Base-by-base conservation (phyloP, 2,113 vertebrate species). In the Bambusicola thoracicus region DNA sequence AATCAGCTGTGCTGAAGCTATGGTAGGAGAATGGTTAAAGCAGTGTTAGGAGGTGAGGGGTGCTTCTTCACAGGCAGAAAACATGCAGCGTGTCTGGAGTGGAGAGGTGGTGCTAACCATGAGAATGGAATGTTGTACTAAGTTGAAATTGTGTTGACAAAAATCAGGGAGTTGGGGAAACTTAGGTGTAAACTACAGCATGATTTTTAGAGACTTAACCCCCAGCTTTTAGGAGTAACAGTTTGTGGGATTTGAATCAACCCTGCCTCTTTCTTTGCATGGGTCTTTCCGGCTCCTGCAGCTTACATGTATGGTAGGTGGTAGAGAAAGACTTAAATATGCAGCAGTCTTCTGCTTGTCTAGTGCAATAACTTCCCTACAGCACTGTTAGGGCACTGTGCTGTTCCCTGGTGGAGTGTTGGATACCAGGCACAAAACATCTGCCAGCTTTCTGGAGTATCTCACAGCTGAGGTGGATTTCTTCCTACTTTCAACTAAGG, bases 251-350 rank as follows among this genome's bases (percentile, higher is more conserved):
- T 11, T 95, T 25, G 10, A 34, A 8, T 87, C 44, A 81, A 38
- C 38, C 32, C 43, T 84, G 17, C 4, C 5, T 40, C 1, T 61
- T 81, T 68, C n/a, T 66, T 43, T 4, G 0, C 13, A 19, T 0
- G 5, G 4, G 13, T 79, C 8, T 2, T 78, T 14, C n/a, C 43
- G 25, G 8, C 10, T 67, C 27, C 41, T 65, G 22, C 32, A 81
- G 36, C 56, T 92, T 86, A 40, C 36, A 20, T 53, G 24, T 81
- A 51, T 66, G 40, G 21, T 29, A 65, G 68, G 49, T 48, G 63
- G 65, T 40, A 76, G 61, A 79, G 10, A 76, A 51, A 87, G 76
- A n/a, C 73, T 63, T 38, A 80, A 92, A 85, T 77, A 84, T 2
- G 10, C 24, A 36, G 14, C 17, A 34, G 10, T 41, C 19, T 67